These are phyloP conservation scores for Rotaria magnacalcarata DNA, from an alignment of 2,888 invertebrate species.

Conservation along the genomic window DNA sequence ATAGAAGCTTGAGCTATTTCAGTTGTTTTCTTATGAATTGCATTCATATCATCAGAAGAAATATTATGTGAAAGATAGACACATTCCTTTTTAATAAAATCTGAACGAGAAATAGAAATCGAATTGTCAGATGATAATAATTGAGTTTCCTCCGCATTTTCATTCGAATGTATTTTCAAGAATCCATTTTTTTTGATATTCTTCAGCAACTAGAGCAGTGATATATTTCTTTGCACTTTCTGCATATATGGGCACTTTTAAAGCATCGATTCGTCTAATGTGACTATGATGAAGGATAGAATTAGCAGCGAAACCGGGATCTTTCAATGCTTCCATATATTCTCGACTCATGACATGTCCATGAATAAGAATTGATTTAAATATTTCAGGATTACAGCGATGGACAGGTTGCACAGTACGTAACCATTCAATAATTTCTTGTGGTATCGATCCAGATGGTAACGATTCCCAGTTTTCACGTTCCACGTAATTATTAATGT, in stretches of 20 bases:
- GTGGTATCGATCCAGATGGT: neutral
- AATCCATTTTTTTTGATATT: neutral
- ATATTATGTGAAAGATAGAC: no score
- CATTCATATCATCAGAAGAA: no score
- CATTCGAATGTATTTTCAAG: no score
- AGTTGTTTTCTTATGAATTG: no score
- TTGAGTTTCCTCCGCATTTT: no score
- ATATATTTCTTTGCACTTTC: neutral
- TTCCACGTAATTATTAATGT: neutral
- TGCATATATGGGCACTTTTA: accelerated
- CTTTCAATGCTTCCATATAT: neutral
- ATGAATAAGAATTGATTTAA: neutral
- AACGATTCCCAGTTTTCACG: neutral
- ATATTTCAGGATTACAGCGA: neutral
- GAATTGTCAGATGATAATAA: no score
- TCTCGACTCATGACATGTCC: neutral
- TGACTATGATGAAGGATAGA: neutral
- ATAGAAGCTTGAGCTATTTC: neutral
- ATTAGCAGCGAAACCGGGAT: neutral
- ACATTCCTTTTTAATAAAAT: no score
- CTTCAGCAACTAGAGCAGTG: neutral
- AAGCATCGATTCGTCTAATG: neutral
- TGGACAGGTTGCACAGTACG: neutral
- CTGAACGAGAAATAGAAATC: no score
- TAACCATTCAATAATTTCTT: neutral